Percentiles rank a stretch among this genome's conserved stretches.
phyloP scores from a whole-genome alignment of 2,888 invertebrate genomes.

The Drosophila anomalata region DNA sequence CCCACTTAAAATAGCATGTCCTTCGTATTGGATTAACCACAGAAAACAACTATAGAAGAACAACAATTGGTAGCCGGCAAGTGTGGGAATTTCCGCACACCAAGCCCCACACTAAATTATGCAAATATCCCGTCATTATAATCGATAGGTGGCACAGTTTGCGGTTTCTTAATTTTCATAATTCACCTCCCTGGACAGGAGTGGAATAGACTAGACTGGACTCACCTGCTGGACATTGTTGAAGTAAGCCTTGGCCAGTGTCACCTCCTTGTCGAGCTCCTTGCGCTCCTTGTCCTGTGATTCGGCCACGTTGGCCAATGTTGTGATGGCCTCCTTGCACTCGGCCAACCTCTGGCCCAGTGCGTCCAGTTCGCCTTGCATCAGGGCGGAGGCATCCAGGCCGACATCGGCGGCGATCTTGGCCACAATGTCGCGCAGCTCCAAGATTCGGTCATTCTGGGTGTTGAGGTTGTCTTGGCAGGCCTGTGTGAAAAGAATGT shows the following conservation, averaged over 20 bases:
- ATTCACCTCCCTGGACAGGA: constrained; percentile 1
- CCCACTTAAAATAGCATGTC: constrained; percentile 79
- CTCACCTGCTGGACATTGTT: constrained; percentile 91
- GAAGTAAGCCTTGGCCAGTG: constrained; percentile 86
- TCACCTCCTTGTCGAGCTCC: constrained; percentile 85
- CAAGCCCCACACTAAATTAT: constrained; percentile 35
- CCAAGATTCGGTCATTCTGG: constrained; percentile 88
- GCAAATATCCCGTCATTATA: constrained; percentile 40
- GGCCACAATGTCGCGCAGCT: constrained; percentile 90
- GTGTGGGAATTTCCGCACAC: constrained; percentile 70
- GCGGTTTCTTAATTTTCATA: constrained; percentile 11
- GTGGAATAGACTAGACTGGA: neutral
- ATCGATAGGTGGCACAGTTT: constrained; percentile 56
- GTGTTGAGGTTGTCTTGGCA: constrained; percentile 90
- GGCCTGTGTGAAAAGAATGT: constrained; percentile 85
- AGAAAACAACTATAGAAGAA: constrained; percentile 16
- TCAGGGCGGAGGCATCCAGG: constrained; percentile 87
- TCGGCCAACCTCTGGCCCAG: constrained; percentile 90
- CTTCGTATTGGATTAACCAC: constrained; percentile 68
- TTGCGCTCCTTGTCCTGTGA: constrained; percentile 86
- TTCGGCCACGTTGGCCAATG: constrained; percentile 91
- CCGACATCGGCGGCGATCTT: constrained; percentile 92
- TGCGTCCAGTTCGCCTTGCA: constrained; percentile 91
- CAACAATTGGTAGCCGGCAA: constrained; percentile 32
- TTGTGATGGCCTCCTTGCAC: constrained; percentile 90